Conservation (phyloP, 2,113 vertebrate genomes). For the Tiliqua scincoides region DNA sequence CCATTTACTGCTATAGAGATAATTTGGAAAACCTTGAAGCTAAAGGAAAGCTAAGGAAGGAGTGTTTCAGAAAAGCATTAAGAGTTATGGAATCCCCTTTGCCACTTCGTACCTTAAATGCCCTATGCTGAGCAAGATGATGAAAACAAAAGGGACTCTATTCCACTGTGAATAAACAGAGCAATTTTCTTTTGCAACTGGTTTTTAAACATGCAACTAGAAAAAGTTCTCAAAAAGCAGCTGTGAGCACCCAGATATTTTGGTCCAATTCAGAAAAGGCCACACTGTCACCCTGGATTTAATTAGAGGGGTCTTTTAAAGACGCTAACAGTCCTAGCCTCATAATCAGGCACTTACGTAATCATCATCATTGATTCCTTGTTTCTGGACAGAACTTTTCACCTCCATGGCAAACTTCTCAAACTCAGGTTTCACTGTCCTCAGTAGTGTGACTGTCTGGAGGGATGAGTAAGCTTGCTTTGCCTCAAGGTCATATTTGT, state of each 20-base stretch:
- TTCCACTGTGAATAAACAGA: neutral
- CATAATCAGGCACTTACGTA: slow-evolving; percentile 84
- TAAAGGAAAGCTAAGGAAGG: neutral
- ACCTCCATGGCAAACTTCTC: slow-evolving; percentile 95
- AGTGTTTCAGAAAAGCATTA: neutral
- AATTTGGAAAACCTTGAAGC: neutral
- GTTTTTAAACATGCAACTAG: neutral
- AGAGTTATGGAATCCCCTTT: neutral
- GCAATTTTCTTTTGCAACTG: slow-evolving; percentile 5
- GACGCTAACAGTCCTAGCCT: slow-evolving; percentile 34
- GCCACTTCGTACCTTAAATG: neutral
- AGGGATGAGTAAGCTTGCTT: slow-evolving; percentile 90
- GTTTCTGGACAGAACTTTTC: slow-evolving; percentile 86
- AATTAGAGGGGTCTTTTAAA: slow-evolving; percentile 55
- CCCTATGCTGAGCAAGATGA: neutral
- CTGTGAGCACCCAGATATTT: slow-evolving; percentile 21
- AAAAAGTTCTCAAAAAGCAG: neutral
- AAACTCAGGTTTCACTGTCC: slow-evolving; percentile 94
- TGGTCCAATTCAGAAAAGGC: slow-evolving; percentile 29
- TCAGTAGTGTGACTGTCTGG: slow-evolving; percentile 92
- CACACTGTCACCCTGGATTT: slow-evolving; percentile 58
- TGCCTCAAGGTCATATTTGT: slow-evolving; percentile 90
- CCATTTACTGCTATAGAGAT: neutral
- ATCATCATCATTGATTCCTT: slow-evolving; percentile 84
- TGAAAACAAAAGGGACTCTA: neutral